A percentile compares a stretch with the other conserved stretches of the same genome.
Evolutionary conservation across 1,140 invertebrate species (phyloP).

Genomic region (Macrosteles quadrilineatus): DNA sequence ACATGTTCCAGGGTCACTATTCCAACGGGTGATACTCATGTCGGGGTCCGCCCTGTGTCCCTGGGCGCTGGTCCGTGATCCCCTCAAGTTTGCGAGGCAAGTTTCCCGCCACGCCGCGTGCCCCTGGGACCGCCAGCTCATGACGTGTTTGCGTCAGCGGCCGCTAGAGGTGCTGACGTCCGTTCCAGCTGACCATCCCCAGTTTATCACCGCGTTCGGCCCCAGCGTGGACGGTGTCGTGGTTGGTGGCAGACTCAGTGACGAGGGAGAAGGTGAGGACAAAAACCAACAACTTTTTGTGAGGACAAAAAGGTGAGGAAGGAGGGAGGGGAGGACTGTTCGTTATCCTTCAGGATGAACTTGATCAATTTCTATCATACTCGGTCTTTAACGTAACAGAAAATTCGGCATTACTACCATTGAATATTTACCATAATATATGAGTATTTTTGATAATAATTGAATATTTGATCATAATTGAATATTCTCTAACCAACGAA

Average conservation of each 20-base stretch:
- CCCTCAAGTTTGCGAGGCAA: conserved; percentile 81
- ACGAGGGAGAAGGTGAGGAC: conserved; percentile 44
- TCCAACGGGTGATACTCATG: conserved; percentile 93
- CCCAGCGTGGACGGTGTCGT: conserved; percentile 91
- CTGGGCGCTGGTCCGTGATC: conserved; percentile 88
- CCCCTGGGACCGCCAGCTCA: conserved; percentile 70
- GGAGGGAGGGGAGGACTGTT: too few species aligned
- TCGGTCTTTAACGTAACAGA: too few species aligned
- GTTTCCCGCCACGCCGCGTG: conserved; percentile 89
- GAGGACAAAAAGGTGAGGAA: neutral
- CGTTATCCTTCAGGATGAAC: too few species aligned
- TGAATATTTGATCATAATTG: too few species aligned
- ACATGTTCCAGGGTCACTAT: conserved; percentile 73
- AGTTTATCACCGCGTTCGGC: conserved; percentile 85
- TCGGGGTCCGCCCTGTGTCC: conserved; percentile 93
- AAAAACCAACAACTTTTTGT: neutral
- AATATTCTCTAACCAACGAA: too few species aligned
- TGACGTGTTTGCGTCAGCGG: conserved; percentile 80
- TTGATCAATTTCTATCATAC: too few species aligned
- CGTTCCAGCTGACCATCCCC: conserved; percentile 71
- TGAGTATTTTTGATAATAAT: too few species aligned
- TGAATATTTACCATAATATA: too few species aligned
- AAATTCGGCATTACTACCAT: too few species aligned
- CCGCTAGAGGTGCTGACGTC: conserved; percentile 72
- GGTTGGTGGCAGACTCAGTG: conserved; percentile 61